These are phyloP conservation scores for Drosophila rubida DNA, from an alignment of 2,888 invertebrate genomes.

Conservation along the genomic window DNA sequence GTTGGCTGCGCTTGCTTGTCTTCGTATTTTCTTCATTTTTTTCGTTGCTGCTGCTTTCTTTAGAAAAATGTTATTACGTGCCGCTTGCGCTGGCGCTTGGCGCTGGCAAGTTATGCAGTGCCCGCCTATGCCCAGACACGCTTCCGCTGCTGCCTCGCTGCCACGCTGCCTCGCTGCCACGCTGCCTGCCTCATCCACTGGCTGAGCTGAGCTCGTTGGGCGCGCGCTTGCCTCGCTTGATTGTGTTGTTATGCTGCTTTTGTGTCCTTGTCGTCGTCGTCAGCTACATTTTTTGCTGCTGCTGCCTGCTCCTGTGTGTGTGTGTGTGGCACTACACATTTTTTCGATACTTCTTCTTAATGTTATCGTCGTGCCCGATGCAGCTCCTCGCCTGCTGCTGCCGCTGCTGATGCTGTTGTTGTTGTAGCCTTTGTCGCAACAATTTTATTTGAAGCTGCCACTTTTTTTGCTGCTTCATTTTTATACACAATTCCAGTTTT, in stretches of 20 bases:
- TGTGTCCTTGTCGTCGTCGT: constrained; percentile 67
- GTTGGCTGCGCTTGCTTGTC: constrained; percentile 8
- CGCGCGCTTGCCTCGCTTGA: constrained; percentile 70
- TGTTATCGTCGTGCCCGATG: constrained; percentile 77
- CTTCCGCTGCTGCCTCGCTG: constrained; percentile 27
- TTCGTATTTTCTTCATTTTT: constrained; percentile 18
- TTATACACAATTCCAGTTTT: constrained; percentile 80
- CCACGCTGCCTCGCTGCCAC: not conserved
- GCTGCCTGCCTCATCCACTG: not conserved
- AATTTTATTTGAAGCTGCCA: constrained; percentile 81
- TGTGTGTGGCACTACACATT: constrained; percentile 73
- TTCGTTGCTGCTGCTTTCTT: constrained; percentile 57
- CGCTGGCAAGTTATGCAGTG: constrained; percentile 75
- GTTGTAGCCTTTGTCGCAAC: constrained; percentile 77
- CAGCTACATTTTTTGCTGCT: constrained; percentile 19
- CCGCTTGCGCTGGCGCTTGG: constrained; percentile 71
- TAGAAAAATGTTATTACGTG: constrained; percentile 79
- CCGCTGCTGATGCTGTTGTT: constrained; percentile 37
- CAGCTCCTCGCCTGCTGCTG: constrained; percentile 46
- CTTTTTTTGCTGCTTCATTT: constrained; percentile 75
- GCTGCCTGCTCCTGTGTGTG: constrained; percentile 43
- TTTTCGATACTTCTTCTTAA: constrained; percentile 79
- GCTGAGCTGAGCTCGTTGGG: constrained; percentile 5
- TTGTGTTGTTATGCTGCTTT: constrained; percentile 79
- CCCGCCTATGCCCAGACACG: constrained; percentile 77